Base-by-base conservation (phyloP, 2,113 vertebrate genomes). In the Gobius niger region DNA sequence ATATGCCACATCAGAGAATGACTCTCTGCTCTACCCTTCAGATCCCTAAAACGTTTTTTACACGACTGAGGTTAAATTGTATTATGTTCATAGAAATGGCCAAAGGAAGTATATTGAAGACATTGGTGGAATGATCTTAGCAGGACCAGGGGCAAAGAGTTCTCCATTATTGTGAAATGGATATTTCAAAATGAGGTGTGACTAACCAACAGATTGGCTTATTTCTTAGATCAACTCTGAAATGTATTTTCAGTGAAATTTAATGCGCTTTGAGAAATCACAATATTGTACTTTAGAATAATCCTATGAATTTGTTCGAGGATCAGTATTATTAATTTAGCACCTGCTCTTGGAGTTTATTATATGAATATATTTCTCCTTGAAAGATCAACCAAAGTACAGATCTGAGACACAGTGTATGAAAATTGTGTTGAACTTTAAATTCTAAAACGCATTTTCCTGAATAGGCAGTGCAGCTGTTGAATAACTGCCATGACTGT, bases 151-250 rank as follows among this genome's bases (percentile, higher is more conserved):
- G 46, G 12, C 14, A 19, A 15, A 72, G 51, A 10, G 63, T 68
- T 10, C 49, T 16, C 16, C 13, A 6, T 18, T 12, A 19, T 16
- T 9, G 18, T 44, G 47, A 62, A 53, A 68, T 8, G 47, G 50
- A 71, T 72, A 42, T 52, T 61, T 42, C 42, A 61, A 72, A 68
- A 47, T 62, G 60, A 44, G 57, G 46, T 62, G 44, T 44, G 47
- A 78, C 19, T 73, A 34, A 67, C 56, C 9, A 42, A 53, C 47
- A 53, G 60, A 56, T n/a, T 24, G 8, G 47, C 9, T 54, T 54
- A 2, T 61, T 62, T 66, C 56, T 49, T 34, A 66, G 46, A 40
- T 49, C n/a, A 11, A n/a, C 8, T 24, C n/a, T 15, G n/a, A 57
- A 56, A 49, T 34, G 8, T 52, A 47, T 75, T 65, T 65, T 41